phyloP scores from a whole-genome alignment of 2,797 vertebrate species.

The Thalassophryne amazonica region DNA sequence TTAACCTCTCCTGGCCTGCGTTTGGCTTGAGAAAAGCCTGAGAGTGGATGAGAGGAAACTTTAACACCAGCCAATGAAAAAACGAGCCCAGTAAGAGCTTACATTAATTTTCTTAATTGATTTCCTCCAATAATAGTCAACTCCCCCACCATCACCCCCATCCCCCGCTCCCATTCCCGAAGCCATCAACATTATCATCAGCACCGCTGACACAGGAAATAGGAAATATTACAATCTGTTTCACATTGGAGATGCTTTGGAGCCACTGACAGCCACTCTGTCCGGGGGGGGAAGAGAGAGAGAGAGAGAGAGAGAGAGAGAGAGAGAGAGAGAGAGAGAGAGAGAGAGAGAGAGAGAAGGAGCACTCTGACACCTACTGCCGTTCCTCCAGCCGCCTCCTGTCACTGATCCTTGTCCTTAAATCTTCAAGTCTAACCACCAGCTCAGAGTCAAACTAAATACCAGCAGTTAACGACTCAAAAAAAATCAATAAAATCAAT shows the following conservation, averaged over 20 bases:
- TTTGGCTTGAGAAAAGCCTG: conserved; percentile 67
- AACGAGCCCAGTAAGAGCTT: conserved; percentile 73
- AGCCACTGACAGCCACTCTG: conserved; percentile 36
- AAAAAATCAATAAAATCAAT: conserved; percentile 72
- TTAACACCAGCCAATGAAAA: conserved; percentile 52
- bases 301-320: conserved; percentile 35
- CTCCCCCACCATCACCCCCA: too few species aligned
- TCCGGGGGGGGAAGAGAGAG: conserved; percentile 26
- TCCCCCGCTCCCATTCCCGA: conserved; percentile 46
- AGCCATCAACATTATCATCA: conserved; percentile 70
- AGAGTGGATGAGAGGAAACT: conserved; percentile 64
- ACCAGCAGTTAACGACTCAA: conserved; percentile 56
- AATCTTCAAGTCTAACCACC: conserved; percentile 49
- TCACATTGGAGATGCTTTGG: conserved; percentile 57
- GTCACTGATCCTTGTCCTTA: conserved; percentile 57
- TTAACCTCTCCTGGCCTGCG: conserved; percentile 86
- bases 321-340: conserved; percentile 19
- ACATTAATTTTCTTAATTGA: conserved; percentile 90
- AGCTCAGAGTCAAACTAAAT: conserved; percentile 51
- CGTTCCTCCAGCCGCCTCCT: conserved; percentile 36
- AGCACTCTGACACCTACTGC: conserved; percentile 62
- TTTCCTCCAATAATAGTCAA: conserved; percentile 77
- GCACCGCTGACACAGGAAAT: conserved; percentile 66
- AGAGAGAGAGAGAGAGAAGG: conserved; percentile 29
- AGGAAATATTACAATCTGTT: conserved; percentile 80